A percentile compares a stretch with the other conserved stretches of the same genome.
phyloP scores from a whole-genome alignment of 2,113 vertebrate species.

The Nycticorax nycticorax region DNA sequence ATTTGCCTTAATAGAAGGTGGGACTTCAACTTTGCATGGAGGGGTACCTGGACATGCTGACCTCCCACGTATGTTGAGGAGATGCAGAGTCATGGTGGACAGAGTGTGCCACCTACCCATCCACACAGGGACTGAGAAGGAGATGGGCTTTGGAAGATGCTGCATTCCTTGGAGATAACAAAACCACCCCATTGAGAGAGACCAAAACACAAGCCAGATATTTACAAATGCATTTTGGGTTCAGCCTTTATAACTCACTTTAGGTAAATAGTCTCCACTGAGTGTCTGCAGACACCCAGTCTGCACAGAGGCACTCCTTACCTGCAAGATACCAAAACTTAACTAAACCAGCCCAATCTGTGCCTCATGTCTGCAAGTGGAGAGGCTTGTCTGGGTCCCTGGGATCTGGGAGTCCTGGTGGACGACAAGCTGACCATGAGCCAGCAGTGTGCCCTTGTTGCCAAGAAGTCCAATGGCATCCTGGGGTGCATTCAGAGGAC shows the following conservation, averaged over 20 bases:
- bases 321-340: not conserved
- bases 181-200: not conserved
- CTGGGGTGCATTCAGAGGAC: too few species aligned
- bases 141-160: not conserved
- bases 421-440: too few species aligned
- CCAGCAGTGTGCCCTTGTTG: too few species aligned
- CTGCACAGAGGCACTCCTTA: not conserved
- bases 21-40: not conserved
- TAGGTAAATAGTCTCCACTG: not conserved
- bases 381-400: not conserved
- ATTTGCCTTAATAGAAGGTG: not conserved
- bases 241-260: not conserved
- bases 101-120: not conserved
- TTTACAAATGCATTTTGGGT: not conserved
- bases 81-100: fast-evolving
- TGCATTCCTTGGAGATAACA: not conserved
- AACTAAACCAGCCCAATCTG: not conserved
- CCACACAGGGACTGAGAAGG: not conserved
- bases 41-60: not conserved
- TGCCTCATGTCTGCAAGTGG: not conserved
- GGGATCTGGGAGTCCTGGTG: too few species aligned
- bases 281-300: not conserved
- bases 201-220: not conserved
- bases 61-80: not conserved
- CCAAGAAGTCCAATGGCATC: too few species aligned